A percentile compares a stretch with the other conserved stretches of the same genome.
Conservation (phyloP, 2,797 vertebrate species). For the Acanthurus leucopareius region DNA sequence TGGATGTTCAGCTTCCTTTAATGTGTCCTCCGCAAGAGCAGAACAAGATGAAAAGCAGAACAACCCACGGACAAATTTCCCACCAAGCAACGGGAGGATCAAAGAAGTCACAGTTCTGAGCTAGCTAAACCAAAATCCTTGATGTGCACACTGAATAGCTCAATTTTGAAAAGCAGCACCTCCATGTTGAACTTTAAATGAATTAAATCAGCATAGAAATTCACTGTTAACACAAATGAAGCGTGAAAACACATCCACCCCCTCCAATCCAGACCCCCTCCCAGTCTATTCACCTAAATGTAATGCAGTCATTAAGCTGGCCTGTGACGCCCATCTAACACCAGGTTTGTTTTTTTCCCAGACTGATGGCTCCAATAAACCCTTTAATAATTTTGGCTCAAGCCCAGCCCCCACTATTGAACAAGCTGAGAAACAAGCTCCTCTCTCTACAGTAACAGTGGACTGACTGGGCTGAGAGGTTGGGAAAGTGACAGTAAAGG, state of each 20-base stretch:
- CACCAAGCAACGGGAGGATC: slow-evolving; percentile 15
- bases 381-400: slow-evolving; percentile 52
- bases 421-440: slow-evolving; percentile 29
- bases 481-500: slow-evolving; percentile 74
- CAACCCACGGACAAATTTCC: slow-evolving; percentile 23
- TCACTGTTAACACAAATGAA: slow-evolving; percentile 31
- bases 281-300: slow-evolving; percentile 26
- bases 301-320: slow-evolving; percentile 42
- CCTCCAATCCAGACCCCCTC: not conserved
- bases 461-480: slow-evolving; percentile 45
- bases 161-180: slow-evolving; percentile 14
- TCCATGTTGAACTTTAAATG: not conserved
- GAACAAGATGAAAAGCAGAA: slow-evolving; percentile 34
- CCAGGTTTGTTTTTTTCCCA: slow-evolving; percentile 1
- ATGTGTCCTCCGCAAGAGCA: slow-evolving; percentile 11
- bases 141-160: slow-evolving; percentile 4
- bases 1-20: not conserved
- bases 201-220: slow-evolving; percentile 33
- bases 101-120: slow-evolving; percentile 26
- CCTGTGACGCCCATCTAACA: slow-evolving; percentile 24
- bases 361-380: slow-evolving; percentile 45
- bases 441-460: slow-evolving; percentile 28
- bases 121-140: slow-evolving; percentile 22
- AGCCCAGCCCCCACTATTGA: slow-evolving; percentile 7
- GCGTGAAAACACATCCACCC: not conserved